Base-by-base conservation (phyloP, 1,140 invertebrate species). In the Trypoxylus dichotomus region DNA sequence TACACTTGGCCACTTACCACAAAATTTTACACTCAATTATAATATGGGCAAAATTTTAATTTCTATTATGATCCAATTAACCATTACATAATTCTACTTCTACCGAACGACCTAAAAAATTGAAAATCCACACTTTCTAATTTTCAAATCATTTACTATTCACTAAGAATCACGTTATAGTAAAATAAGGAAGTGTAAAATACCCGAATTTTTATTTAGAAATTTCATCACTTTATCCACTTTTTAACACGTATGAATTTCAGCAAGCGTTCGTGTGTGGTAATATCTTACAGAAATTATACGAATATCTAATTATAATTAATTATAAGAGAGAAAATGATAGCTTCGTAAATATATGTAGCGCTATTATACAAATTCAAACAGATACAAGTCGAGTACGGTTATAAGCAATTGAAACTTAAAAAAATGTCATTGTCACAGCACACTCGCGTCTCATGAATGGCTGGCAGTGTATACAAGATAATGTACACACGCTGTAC, bases 141-240 rank as follows among this genome's bases (percentile, higher is more conserved):
- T 29, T 27, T 68, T 29, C 60, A 27, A 68, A 10, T 68, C 24
- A 29, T 68, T 68, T 68, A 68, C 25, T 68, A 68, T 68, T 68
- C 60, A 6, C 3, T 27, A 1, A 27, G 47, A 13, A 58, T 19
- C 47, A 5, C n/a, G n/a, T n/a, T 2, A 68, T 13, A 68, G 24
- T 11, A 68, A 27, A 68, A 21, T 15, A 15, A 68, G 60, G 60
- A 68, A 68, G 60, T 68, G 10, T 68, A 68, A 68, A 68, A 24
- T 68, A 13, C 5, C 32, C 27, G 13, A 68, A 29, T 68, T 24
- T 68, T 25, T 68, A 13, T 13, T 68, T 29, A 29, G 19, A 68
- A 10, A 27, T 68, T 68, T 24, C 11, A 68, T 13, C 27, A 13
- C 27, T 68, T 68, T 24, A 24, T 68, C 27, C 6, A 29, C 0